Evolutionary conservation across 2,888 invertebrate genomes (phyloP), one percentile per base, ranked within the genome.

Genomic region (Xanthostigma xanthostigma): DNA sequence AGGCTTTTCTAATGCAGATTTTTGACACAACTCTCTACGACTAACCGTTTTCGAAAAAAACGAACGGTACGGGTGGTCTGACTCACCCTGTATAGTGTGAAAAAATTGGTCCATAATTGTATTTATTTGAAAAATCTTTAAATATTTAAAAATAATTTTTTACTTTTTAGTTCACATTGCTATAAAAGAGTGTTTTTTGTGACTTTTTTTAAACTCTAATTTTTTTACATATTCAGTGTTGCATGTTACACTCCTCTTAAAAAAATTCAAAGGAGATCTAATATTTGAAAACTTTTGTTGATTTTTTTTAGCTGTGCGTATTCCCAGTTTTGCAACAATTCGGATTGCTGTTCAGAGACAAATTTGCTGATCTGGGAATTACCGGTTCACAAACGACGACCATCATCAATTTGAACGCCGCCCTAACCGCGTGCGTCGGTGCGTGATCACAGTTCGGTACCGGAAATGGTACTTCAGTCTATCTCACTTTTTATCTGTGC

Each of bases 311-410:
- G 84, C 63, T 84, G 9, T 75, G 78, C 48, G 71, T 76, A 12
- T 71, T 83, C 54, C 79, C 81, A 4, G 69, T 80, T 56, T 66
- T 82, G 49, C 84, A 84, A 64, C 80, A 81, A 59, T 84, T 84
- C 57, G 84, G 83, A 0, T 70, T 85, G 33, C 67, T 84, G 49
- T 84, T 82, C 61, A 74, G 79, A 13, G 78, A 79, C 56, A 75
- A 75, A 55, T 75, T 84, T 55, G 56, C 65, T 4, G 63, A 70
- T 3, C 66, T 84, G 50, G 77, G 76, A 52, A 72, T 84, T 61
- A 69, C 70, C 58, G 76, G 75, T 55, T 75, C 82, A 8, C 72
- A 84, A 66, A 79, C 78, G 35, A 81, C 83, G 34, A 78, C 81
- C 45, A 76, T 84, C 57, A 78, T 82, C 60, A 84, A 84, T 65